Percentiles rank a stretch among this genome's conserved stretches.
Evolutionary conservation across 2,888 invertebrate genomes (phyloP).

Genomic region (Andrena chrysosceles): DNA sequence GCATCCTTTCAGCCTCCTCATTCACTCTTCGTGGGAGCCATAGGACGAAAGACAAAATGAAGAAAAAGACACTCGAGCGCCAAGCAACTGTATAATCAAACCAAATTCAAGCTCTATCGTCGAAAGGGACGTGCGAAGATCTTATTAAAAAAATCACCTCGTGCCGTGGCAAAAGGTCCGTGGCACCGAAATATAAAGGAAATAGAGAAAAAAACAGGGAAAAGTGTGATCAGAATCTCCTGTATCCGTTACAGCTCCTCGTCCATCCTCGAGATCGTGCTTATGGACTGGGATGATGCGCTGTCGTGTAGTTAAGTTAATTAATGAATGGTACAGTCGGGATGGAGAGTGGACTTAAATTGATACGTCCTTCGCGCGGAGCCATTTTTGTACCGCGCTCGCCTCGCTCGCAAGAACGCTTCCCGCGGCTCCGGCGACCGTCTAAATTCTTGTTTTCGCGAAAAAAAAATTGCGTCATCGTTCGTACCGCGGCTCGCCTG

Average conservation of each 20-base stretch:
- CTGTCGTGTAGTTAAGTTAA: constrained; percentile 84
- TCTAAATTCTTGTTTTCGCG: neutral
- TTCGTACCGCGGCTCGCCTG: neutral
- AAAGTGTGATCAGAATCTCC: constrained; percentile 49
- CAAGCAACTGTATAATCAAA: neutral
- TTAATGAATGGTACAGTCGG: constrained; percentile 84
- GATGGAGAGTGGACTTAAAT: constrained; percentile 83
- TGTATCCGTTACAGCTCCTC: constrained; percentile 74
- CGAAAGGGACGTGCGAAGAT: neutral
- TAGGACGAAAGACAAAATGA: neutral
- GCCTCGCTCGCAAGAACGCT: constrained; percentile 40
- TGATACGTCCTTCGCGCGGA: constrained; percentile 84
- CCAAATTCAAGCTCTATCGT: neutral
- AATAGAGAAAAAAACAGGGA: neutral
- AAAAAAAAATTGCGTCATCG: constrained; percentile 1
- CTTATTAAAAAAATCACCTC: no score
- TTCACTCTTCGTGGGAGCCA: constrained; percentile 35
- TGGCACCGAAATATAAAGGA: neutral
- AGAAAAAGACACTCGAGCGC: neutral
- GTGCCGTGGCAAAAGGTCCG: neutral
- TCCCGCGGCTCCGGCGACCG: constrained; percentile 46
- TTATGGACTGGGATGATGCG: constrained; percentile 80
- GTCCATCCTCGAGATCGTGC: constrained; percentile 76
- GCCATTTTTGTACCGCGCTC: constrained; percentile 78
- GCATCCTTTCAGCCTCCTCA: constrained; percentile 51